A percentile compares a stretch with the other conserved stretches of the same genome.
Evolutionary conservation across 2,113 vertebrate genomes (phyloP).

Genomic region (Mustela nigripes): DNA sequence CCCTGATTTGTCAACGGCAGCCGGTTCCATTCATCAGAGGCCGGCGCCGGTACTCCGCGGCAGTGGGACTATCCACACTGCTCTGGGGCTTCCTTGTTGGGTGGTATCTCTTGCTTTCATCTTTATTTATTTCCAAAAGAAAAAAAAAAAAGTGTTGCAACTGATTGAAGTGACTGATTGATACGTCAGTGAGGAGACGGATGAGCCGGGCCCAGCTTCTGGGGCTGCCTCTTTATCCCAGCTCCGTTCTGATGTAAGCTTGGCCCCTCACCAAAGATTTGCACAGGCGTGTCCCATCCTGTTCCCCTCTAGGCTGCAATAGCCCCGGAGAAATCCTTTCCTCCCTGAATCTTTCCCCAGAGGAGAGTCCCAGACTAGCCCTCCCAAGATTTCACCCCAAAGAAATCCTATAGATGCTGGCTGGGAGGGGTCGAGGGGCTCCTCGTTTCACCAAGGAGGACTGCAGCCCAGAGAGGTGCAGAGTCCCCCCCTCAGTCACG

Average conservation of each 20-base stretch:
- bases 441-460: background rate
- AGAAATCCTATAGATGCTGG: background rate
- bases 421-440: background rate
- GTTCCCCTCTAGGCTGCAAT: constrained; percentile 20
- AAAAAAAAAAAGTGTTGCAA: constrained; percentile 56
- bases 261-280: constrained; percentile 59
- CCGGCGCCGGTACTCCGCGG: background rate
- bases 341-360: constrained; percentile 41
- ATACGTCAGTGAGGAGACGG: constrained; percentile 73
- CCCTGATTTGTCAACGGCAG: constrained; percentile 69
- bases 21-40: constrained; percentile 68
- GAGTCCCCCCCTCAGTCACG: background rate
- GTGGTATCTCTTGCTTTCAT: constrained; percentile 74
- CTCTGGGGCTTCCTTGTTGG: background rate
- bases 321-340: constrained; percentile 36
- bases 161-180: constrained; percentile 78
- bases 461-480: background rate
- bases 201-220: constrained; percentile 50
- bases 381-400: background rate
- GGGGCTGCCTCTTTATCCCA: constrained; percentile 38
- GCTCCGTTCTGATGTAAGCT: constrained; percentile 26
- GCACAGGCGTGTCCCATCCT: constrained; percentile 49
- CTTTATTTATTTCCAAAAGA: constrained; percentile 81
- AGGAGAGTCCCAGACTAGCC: constrained; percentile 18
- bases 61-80: background rate